These are phyloP conservation scores for Saxicola maurus DNA, from an alignment of 2,797 vertebrate genomes.

Conservation along the genomic window DNA sequence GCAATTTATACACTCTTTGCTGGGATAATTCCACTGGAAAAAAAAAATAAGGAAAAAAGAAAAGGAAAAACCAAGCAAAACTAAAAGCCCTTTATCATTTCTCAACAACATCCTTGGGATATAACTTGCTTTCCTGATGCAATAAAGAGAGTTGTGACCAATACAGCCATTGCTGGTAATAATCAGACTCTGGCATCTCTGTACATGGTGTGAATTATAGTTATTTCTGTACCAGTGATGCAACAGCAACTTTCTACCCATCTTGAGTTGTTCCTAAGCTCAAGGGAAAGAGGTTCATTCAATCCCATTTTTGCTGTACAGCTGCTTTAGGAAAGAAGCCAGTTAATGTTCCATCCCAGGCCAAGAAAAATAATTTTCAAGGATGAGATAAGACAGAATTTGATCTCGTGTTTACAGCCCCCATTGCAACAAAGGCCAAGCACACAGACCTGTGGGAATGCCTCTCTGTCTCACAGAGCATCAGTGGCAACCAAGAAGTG, in stretches of 20 bases:
- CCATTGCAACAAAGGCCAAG: neutral
- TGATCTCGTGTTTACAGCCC: slow-evolving; percentile 24
- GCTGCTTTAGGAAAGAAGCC: slow-evolving; percentile 53
- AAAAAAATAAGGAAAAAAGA: rapidly evolving
- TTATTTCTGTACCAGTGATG: slow-evolving; percentile 23
- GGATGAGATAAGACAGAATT: slow-evolving; percentile 54
- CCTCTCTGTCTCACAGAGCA: neutral
- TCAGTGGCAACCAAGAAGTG: neutral
- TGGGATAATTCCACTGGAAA: neutral
- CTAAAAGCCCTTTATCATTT: neutral
- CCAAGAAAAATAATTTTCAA: slow-evolving; percentile 55
- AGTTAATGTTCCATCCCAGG: neutral
- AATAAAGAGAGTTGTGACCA: neutral
- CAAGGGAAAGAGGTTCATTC: slow-evolving; percentile 4
- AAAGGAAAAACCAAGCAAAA: neutral
- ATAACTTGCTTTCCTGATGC: neutral
- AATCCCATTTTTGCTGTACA: slow-evolving; percentile 18
- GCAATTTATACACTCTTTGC: neutral
- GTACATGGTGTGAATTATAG: neutral
- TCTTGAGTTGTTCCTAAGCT: slow-evolving; percentile 21
- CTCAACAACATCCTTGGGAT: neutral
- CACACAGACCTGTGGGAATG: slow-evolving; percentile 28
- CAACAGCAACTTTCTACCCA: slow-evolving; percentile 24
- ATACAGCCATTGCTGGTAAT: neutral
- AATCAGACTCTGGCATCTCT: neutral